Evolutionary conservation across 2,797 vertebrate genomes (phyloP).

Genomic region (Darevskia nairensis): DNA sequence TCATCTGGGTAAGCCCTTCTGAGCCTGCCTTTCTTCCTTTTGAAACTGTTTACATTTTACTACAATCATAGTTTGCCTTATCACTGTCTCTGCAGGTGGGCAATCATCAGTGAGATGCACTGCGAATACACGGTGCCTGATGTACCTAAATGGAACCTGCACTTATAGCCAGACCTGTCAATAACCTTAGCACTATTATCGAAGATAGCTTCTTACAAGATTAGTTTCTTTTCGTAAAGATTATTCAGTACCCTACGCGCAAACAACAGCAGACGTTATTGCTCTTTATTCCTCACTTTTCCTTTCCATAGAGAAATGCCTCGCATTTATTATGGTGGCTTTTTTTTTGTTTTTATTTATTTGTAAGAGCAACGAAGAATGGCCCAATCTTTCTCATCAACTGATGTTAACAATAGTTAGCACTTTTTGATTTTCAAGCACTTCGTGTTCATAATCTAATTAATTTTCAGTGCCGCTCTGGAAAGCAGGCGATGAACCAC

Average conservation of each 20-base stretch:
- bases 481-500: constrained; percentile 65
- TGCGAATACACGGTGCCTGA: constrained; percentile 75
- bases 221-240: constrained; percentile 77
- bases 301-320: constrained; percentile 67
- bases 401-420: constrained; percentile 72
- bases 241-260: constrained; percentile 75
- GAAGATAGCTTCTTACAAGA: constrained; percentile 77
- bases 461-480: constrained; percentile 67
- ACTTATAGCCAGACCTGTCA: constrained; percentile 78
- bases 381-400: constrained; percentile 70
- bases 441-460: constrained; percentile 72
- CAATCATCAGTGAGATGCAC: constrained; percentile 77
- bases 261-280: constrained; percentile 78
- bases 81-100: constrained; percentile 77
- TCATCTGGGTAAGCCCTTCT: constrained; percentile 30
- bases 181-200: constrained; percentile 78
- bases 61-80: constrained; percentile 80
- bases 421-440: constrained; percentile 66
- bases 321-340: constrained; percentile 41
- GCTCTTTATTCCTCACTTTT: constrained; percentile 74
- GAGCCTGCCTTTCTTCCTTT: constrained; percentile 64
- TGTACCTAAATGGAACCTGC: constrained; percentile 78
- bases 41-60: constrained; percentile 79
- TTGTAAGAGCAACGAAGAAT: constrained; percentile 71
- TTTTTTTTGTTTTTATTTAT: constrained; percentile 61